These are phyloP conservation scores for Oscheius sp. DNA, from an alignment of 1,140 invertebrate species.

Conservation along the genomic window DNA sequence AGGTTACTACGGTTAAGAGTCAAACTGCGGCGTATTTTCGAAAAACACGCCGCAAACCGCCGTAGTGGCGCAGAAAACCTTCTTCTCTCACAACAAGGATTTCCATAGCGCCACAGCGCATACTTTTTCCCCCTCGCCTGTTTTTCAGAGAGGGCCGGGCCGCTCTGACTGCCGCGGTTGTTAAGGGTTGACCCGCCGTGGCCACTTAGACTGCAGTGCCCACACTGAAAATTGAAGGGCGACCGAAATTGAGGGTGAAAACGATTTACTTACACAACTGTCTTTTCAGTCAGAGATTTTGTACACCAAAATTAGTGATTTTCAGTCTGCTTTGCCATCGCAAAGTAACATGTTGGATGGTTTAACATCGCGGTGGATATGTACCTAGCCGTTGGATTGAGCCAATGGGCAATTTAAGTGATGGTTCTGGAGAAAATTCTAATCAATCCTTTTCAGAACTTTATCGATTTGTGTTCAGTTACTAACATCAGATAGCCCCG, in stretches of 20 bases:
- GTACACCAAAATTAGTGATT: not conserved
- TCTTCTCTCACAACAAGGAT: no score
- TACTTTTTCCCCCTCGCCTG: not conserved
- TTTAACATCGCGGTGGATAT: slow-evolving; percentile 39
- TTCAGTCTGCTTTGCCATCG: not conserved
- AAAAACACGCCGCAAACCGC: no score
- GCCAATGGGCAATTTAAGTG: slow-evolving; percentile 7
- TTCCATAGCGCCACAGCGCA: no score
- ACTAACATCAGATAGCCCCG: slow-evolving; percentile 66
- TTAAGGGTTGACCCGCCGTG: not conserved
- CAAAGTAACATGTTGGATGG: not conserved
- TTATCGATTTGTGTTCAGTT: slow-evolving; percentile 59
- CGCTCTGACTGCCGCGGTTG: not conserved
- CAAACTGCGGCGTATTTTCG: no score
- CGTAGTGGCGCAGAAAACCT: no score
- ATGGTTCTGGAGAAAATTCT: slow-evolving; percentile 75
- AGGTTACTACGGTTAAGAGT: no score
- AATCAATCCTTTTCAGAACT: slow-evolving; percentile 69
- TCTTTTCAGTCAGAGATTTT: not conserved
- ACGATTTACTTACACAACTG: not conserved
- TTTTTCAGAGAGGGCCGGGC: no score
- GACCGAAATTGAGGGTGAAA: not conserved
- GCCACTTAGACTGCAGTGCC: not conserved
- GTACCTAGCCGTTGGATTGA: slow-evolving; percentile 63
- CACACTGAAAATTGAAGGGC: not conserved